phyloP scores from a whole-genome alignment of 2,888 invertebrate species.

The Heliconius erato region DNA sequence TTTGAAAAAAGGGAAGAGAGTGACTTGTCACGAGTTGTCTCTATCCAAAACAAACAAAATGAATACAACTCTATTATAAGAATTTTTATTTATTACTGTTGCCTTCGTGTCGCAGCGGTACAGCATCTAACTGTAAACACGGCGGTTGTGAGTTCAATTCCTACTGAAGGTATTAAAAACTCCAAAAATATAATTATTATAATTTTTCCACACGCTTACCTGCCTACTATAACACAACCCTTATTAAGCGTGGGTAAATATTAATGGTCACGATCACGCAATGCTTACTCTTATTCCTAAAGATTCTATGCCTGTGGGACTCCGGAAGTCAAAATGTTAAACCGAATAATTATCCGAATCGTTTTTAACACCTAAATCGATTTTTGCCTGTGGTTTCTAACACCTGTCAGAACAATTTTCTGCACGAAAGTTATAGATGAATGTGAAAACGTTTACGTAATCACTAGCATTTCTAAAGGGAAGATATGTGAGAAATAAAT shows the following conservation, averaged over 20 bases:
- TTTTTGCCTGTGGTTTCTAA: slow-evolving; percentile 46
- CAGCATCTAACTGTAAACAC: neutral
- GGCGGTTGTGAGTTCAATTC: neutral
- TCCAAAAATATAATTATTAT: no score
- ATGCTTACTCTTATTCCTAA: slow-evolving; percentile 43
- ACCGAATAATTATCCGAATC: slow-evolving; percentile 31
- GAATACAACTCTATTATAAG: no score
- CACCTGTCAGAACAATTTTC: slow-evolving; percentile 48
- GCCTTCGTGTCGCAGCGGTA: neutral
- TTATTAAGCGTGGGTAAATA: slow-evolving; percentile 47
- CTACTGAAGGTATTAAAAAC: neutral
- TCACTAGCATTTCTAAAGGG: neutral
- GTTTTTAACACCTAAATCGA: slow-evolving; percentile 47
- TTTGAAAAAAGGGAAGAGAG: no score
- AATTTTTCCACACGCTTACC: slow-evolving; percentile 20
- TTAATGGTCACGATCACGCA: slow-evolving; percentile 48
- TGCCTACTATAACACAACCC: slow-evolving; percentile 15
- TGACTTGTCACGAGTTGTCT: no score
- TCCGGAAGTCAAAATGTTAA: slow-evolving; percentile 44
- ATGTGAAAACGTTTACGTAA: slow-evolving; percentile 8
- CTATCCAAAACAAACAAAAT: no score
- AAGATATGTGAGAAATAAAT: neutral
- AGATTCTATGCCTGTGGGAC: slow-evolving; percentile 37
- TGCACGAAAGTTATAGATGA: slow-evolving; percentile 37
- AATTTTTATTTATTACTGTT: no score